phyloP scores from a whole-genome alignment of 2,797 vertebrate genomes.

The Anisognathus igniventris region DNA sequence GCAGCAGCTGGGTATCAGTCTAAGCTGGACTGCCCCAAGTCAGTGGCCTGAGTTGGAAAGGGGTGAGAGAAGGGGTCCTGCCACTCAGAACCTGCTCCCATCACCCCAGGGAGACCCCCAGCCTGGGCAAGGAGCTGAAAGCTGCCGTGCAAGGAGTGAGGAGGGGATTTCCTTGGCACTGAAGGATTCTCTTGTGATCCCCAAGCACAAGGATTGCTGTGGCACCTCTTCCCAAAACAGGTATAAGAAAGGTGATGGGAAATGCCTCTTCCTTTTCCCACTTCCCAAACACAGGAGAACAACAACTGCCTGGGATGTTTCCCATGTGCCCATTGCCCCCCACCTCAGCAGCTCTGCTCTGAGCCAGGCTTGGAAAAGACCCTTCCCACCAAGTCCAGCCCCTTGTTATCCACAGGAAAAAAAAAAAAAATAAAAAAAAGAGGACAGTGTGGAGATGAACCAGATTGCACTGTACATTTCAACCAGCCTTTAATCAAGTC shows the following conservation, averaged over 20 bases:
- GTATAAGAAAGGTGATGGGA: background rate
- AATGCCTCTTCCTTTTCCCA: background rate
- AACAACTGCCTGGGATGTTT: background rate
- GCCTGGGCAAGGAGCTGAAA: background rate
- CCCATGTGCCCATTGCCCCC: fast-evolving
- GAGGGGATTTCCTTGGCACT: background rate
- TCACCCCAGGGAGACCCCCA: fast-evolving
- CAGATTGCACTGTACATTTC: background rate
- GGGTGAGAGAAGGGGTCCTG: background rate
- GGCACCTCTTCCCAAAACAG: background rate
- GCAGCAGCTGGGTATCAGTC: background rate
- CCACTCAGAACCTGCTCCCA: background rate
- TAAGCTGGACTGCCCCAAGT: background rate
- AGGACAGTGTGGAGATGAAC: background rate
- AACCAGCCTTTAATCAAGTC: slow-evolving; percentile 10
- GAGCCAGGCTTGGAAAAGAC: background rate
- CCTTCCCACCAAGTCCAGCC: background rate
- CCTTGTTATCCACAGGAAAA: fast-evolving
- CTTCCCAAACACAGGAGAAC: background rate
- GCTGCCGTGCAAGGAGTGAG: background rate
- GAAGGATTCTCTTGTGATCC: background rate
- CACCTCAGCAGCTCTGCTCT: background rate
- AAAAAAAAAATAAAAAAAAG: no score
- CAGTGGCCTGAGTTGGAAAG: background rate
- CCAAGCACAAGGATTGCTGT: background rate